Evolutionary conservation across 37 sponge, comb jelly and placozoan genomes (phyloP), one percentile per base, ranked within the genome.

Genomic region (Tethya wilhelma): DNA sequence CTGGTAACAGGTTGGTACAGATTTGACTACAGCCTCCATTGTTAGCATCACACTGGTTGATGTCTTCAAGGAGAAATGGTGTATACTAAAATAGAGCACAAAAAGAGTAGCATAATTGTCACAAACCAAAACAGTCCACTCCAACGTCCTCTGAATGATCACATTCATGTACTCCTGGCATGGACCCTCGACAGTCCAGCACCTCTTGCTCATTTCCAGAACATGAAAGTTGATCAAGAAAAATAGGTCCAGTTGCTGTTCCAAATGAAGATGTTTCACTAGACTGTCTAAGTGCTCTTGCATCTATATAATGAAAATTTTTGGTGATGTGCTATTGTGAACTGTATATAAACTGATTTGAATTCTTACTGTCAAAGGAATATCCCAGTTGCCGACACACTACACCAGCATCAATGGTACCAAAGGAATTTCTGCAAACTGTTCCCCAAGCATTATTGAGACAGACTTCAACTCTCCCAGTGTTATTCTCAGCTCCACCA

Each of bases 1-100:
- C 58, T 36, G 71, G 71, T 20, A 78, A 32, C 4, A 29, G 22
- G 23, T 85, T 78, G 8, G 26, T 59, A 69, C 86, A 85, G 56
- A 26, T 42, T 31, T 84, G 78, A 9, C 37, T 63, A 74, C 85
- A 84, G 9, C 71, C 78, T 55, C 77, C 77, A 77, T 84, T 77
- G 22, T 64, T 56, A 64, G 40, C 25, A 0, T 19, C 45, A 59
- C 87, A 86, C 64, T 86, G 67, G 64, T 86, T 43, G 7, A 79
- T 79, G 73, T 86, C 87, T 79, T n/a, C n/a, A n/a, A n/a, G n/a
- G 19, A 9, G 38, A 11, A 38, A 37, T 37, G 42, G 9, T 9
- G 42, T 4, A 38, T 67, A 67, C 30, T 37, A 36, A 67, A 9
- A 62, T 4, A n/a, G 7, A n/a, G n/a, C n/a, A 19, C 25, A 19